These are phyloP conservation scores for Gorsachius magnificus DNA, from an alignment of 2,797 vertebrate species.

Conservation along the genomic window DNA sequence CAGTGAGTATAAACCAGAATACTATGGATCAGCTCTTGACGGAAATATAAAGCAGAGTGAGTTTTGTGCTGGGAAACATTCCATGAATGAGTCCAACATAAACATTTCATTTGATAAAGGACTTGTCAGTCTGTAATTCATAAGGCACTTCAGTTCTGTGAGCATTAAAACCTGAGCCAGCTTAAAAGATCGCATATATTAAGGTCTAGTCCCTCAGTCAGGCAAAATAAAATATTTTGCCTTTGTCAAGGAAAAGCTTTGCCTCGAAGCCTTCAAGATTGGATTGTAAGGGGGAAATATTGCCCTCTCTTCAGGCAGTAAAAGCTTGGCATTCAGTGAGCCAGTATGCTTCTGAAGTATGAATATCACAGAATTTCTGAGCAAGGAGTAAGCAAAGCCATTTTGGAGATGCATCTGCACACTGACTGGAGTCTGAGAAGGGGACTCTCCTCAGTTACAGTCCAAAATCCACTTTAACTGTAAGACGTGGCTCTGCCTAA, in stretches of 20 bases:
- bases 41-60: constrained; percentile 20
- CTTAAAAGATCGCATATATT: constrained; percentile 23
- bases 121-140: constrained; percentile 4
- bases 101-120: constrained; percentile 13
- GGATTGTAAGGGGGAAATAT: constrained; percentile 4
- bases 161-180: constrained; percentile 1
- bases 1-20: neutral
- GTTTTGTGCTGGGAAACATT: neutral
- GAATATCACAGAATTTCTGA: neutral
- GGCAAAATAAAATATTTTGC: constrained; percentile 35
- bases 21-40: neutral
- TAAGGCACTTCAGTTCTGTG: neutral
- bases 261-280: neutral
- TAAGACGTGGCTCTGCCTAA: neutral
- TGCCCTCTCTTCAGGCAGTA: neutral
- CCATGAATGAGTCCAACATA: neutral
- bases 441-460: neutral
- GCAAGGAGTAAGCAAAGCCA: neutral
- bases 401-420: neutral
- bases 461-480: neutral
- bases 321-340: neutral
- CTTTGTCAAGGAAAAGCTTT: constrained; percentile 6
- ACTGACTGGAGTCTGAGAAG: neutral
- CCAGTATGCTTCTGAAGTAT: neutral
- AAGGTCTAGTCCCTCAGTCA: neutral